Evolutionary conservation across 2,113 vertebrate species (phyloP), one percentile per base, ranked within the genome.

Genomic region (Campylomormyrus numenius): DNA sequence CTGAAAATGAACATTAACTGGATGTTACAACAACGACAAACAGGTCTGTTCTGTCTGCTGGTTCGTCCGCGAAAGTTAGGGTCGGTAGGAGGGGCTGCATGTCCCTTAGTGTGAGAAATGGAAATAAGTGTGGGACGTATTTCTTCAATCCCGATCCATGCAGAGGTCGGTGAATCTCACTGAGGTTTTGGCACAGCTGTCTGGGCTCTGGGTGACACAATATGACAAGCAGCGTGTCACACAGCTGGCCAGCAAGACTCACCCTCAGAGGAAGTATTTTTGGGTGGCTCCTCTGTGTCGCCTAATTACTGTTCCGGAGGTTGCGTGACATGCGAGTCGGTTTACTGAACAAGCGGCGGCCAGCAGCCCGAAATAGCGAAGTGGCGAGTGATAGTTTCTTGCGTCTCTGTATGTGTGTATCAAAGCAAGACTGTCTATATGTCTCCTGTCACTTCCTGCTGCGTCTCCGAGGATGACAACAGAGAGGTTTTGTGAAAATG

Each of bases 231-330:
- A 85, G 8, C 9, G 83, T 13, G 83, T 49, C 19, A 24, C 83
- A 49, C 83, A n/a, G 21, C 74, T 42, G 74, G 74, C 74, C 74
- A 6, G 35, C 31, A 13, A 31, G 74, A 80, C 74, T 42, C 74
- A 42, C 5, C 15, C 35, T 17, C 35, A 42, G 35, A 42, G 35
- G 74, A 80, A 80, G 74, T 80, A 42, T 80, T 42, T 77, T 42
- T 42, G 74, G 74, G 74, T 80, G 70, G 70, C 70, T 77, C 70
- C 70, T 39, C 27, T 13, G 3, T 77, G 74, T 80, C 74, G 74
- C 35, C 74, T 80, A 42, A 80, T 80, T 80, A 80, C 74, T 42
- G 74, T 80, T 80, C 74, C 74, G 74, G 74, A 42, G 74, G 74
- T 42, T 39, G 74, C 74, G 74, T 80, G 74, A 80, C 74, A 80